Conservation (phyloP, 2,888 invertebrate genomes). For the Spicauda simplicius region DNA sequence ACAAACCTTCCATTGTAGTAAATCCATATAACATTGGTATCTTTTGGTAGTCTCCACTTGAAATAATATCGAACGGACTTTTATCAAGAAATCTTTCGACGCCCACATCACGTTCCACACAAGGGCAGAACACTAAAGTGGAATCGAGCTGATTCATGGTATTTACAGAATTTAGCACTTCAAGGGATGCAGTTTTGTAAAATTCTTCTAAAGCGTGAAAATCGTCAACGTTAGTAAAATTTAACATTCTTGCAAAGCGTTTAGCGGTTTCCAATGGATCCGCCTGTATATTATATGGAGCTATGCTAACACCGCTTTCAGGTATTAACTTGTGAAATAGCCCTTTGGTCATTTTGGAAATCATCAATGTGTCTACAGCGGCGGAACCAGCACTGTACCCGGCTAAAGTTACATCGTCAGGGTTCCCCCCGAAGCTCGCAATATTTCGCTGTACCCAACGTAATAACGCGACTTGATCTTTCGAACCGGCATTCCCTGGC, state of each 20-base stretch:
- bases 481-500: constrained; percentile 68
- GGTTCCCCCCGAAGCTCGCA: constrained; percentile 60
- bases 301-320: not conserved
- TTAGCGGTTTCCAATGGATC: not conserved
- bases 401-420: constrained; percentile 60
- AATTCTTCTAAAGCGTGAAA: constrained; percentile 55
- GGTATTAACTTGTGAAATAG: not conserved
- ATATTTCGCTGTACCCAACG: constrained; percentile 54
- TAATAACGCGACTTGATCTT: constrained; percentile 62
- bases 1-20: constrained; percentile 52
- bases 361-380: constrained; percentile 56
- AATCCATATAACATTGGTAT: constrained; percentile 56
- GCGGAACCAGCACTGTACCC: constrained; percentile 62
- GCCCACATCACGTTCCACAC: constrained; percentile 44
- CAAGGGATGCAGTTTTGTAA: constrained; percentile 52
- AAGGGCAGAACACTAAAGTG: constrained; percentile 44
- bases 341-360: constrained; percentile 51
- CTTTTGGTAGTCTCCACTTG: constrained; percentile 45
- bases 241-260: constrained; percentile 39
- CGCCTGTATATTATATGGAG: not conserved
- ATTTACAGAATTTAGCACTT: constrained; percentile 44
- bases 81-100: constrained; percentile 50
- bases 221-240: constrained; percentile 51
- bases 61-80: constrained; percentile 52
- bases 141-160: constrained; percentile 42